These are phyloP conservation scores for Tenualosa thibaudeaui DNA, from an alignment of 2,797 vertebrate species.

Conservation along the genomic window DNA sequence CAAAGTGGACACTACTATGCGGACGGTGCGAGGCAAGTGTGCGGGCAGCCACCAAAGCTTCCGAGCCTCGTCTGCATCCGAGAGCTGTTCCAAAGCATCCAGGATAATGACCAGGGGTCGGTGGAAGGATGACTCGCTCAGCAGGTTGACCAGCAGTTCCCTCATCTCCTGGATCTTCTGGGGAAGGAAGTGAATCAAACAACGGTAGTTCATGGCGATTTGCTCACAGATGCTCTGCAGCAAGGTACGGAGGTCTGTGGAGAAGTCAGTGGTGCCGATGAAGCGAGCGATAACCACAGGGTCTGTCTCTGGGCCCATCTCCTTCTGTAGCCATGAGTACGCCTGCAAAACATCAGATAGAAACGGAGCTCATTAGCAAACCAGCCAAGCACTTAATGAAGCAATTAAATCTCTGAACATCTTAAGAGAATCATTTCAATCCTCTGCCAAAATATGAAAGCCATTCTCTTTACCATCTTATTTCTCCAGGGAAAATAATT, in stretches of 20 bases:
- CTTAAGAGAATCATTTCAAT: not conserved
- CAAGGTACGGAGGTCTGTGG: slow-evolving; percentile 87
- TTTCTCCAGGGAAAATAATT: not conserved
- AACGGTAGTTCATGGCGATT: slow-evolving; percentile 92
- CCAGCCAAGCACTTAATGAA: not conserved
- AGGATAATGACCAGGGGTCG: slow-evolving; percentile 92
- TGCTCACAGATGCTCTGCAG: slow-evolving; percentile 98
- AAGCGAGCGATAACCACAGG: slow-evolving; percentile 94
- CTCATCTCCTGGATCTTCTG: slow-evolving; percentile 95
- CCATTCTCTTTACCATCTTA: not conserved
- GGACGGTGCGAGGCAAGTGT: slow-evolving; percentile 91
- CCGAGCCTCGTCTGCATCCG: slow-evolving; percentile 91
- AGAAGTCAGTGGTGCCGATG: slow-evolving; percentile 89
- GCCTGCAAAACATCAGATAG: slow-evolving; percentile 76
- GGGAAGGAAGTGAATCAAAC: slow-evolving; percentile 93
- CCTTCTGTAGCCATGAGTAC: slow-evolving; percentile 92
- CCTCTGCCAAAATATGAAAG: not conserved
- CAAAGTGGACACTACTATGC: slow-evolving; percentile 93
- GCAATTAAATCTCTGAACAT: not conserved
- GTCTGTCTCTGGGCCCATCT: slow-evolving; percentile 93
- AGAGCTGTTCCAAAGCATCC: slow-evolving; percentile 92
- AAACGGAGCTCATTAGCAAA: not conserved
- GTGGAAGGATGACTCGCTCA: slow-evolving; percentile 92
- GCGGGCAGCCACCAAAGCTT: slow-evolving; percentile 98
- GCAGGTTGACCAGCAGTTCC: slow-evolving; percentile 92